A percentile compares a stretch with the other conserved stretches of the same genome.
These are phyloP conservation scores for Larimichthys crocea DNA, from an alignment of 2,113 vertebrate genomes.

Conservation along the genomic window DNA sequence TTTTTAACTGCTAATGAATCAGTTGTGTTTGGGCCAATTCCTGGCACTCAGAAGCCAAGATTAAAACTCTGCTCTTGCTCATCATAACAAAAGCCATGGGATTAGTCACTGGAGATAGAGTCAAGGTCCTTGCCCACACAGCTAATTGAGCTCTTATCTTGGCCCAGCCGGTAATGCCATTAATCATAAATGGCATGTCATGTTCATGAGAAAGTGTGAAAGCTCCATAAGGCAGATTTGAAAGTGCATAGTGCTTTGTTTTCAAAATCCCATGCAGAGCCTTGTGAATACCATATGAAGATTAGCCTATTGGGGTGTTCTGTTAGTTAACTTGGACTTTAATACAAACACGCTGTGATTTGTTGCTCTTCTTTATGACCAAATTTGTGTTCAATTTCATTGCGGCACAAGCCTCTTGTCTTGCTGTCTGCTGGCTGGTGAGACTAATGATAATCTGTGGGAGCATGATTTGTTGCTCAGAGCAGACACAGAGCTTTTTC, in stretches of 20 bases:
- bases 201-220: slow-evolving; percentile 50
- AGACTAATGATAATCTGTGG: slow-evolving; percentile 56
- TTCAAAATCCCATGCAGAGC: slow-evolving; percentile 13
- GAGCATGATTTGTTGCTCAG: slow-evolving; percentile 49
- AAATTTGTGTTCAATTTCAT: slow-evolving; percentile 22
- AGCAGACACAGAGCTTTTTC: slow-evolving; percentile 46
- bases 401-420: slow-evolving; percentile 30
- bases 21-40: slow-evolving; percentile 40
- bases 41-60: slow-evolving; percentile 52
- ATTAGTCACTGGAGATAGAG: slow-evolving; percentile 76
- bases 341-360: slow-evolving; percentile 15
- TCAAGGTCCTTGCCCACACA: slow-evolving; percentile 75
- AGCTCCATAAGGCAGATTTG: slow-evolving; percentile 26
- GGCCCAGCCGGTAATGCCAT: slow-evolving; percentile 61
- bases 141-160: slow-evolving; percentile 79
- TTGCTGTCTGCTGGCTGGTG: slow-evolving; percentile 31
- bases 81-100: slow-evolving; percentile 74
- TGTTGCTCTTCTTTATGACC: slow-evolving; percentile 23
- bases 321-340: slow-evolving; percentile 11
- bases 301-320: slow-evolving; percentile 1
- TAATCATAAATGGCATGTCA: slow-evolving; percentile 70
- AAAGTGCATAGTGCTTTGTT: slow-evolving; percentile 42
- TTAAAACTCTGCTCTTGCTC: slow-evolving; percentile 70
- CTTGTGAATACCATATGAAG: neutral
- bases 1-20: slow-evolving; percentile 61